A percentile compares a stretch with the other conserved stretches of the same genome.
Evolutionary conservation across 2,888 invertebrate genomes (phyloP).

Genomic region (Apantesis nais): DNA sequence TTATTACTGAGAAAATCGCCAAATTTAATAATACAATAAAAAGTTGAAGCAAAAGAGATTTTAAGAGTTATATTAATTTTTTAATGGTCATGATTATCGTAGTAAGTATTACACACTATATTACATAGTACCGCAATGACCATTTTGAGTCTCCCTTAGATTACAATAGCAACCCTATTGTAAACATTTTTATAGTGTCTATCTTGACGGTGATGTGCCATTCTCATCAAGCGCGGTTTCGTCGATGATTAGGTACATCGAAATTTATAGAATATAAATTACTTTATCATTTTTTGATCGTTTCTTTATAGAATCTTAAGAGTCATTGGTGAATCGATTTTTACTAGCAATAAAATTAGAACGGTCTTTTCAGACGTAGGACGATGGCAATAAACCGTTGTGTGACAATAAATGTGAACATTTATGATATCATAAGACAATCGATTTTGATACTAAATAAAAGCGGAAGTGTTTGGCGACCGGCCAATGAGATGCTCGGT

Average conservation of each 20-base stretch:
- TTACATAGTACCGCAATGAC: not conserved
- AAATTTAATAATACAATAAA: too few species aligned
- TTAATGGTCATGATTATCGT: not conserved
- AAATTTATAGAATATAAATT: constrained; percentile 21
- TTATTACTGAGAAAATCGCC: too few species aligned
- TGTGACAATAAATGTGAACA: constrained; percentile 73
- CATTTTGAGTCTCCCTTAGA: not conserved
- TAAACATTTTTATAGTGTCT: not conserved
- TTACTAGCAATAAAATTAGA: constrained; percentile 72
- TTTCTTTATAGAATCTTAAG: constrained; percentile 54
- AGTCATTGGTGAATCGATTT: constrained; percentile 55
- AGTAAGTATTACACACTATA: not conserved
- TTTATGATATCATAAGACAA: constrained; percentile 78
- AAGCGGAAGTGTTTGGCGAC: constrained; percentile 73
- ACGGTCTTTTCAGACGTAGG: constrained; percentile 67
- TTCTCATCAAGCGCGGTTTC: not conserved
- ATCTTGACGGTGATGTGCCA: not conserved
- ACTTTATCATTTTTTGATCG: constrained; percentile 44
- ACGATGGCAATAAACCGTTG: constrained; percentile 68
- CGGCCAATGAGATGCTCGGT: constrained; percentile 73
- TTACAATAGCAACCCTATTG: not conserved
- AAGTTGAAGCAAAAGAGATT: too few species aligned
- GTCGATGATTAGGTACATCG: not conserved
- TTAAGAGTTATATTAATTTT: not conserved
- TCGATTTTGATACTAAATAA: constrained; percentile 76